Conservation (phyloP, 2,888 invertebrate genomes). For the Cantharis rufa region DNA sequence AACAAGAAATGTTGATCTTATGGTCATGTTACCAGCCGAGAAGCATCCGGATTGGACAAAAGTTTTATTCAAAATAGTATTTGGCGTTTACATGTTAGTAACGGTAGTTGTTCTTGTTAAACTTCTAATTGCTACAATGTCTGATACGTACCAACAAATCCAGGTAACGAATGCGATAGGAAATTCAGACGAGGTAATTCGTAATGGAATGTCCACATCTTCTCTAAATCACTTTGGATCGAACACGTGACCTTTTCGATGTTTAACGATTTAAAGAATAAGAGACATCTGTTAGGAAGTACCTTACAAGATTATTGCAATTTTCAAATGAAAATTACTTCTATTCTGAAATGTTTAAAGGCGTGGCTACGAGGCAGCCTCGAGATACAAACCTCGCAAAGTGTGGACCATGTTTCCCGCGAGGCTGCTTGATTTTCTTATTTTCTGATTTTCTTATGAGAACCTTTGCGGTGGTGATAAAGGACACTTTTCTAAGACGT, state of each 20-base stretch:
- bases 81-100: constrained; percentile 97
- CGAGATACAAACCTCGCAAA: too few species aligned
- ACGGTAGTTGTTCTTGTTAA: constrained; percentile 98
- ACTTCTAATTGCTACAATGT: constrained; percentile 99
- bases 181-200: background rate
- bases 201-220: background rate
- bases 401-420: too few species aligned
- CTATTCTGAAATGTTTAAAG: background rate
- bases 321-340: background rate
- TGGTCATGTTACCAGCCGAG: constrained; percentile 42
- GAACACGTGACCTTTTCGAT: background rate
- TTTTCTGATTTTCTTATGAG: too few species aligned
- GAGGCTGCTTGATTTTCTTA: too few species aligned
- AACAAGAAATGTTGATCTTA: constrained; percentile 81
- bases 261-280: background rate
- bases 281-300: background rate
- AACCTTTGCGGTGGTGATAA: too few species aligned
- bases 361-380: too few species aligned
- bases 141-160: constrained; percentile 98
- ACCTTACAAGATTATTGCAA: background rate
- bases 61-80: constrained; percentile 86
- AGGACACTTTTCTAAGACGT: too few species aligned
- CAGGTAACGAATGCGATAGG: constrained; percentile 87
- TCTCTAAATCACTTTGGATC: background rate
- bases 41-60: constrained; percentile 82